phyloP scores from a whole-genome alignment of 2,888 invertebrate genomes.

The Luperina testacea region DNA sequence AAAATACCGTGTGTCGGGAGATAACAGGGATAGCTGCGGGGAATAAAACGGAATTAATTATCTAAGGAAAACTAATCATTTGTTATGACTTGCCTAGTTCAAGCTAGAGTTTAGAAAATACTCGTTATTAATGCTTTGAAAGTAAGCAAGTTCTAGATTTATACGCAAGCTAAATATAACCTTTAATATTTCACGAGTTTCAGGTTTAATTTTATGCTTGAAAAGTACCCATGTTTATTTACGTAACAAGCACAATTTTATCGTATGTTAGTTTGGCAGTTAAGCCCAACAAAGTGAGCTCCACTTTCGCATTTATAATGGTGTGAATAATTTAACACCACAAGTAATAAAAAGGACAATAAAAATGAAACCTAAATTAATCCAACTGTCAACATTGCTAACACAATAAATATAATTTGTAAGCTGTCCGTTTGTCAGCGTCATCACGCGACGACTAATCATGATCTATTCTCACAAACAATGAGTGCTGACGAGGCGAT shows the following conservation, averaged over 20 bases:
- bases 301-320: conserved; percentile 21
- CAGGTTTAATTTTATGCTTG: background rate
- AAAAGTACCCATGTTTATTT: background rate
- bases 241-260: background rate
- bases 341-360: conserved; percentile 10
- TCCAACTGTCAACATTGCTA: conserved; percentile 42
- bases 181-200: background rate
- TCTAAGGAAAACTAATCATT: background rate
- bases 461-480: conserved; percentile 62
- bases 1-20: conserved; percentile 33
- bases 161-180: background rate
- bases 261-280: background rate
- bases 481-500: conserved; percentile 60
- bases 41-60: conserved; percentile 17
- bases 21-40: conserved; percentile 19
- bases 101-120: background rate
- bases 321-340: conserved; percentile 28
- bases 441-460: conserved; percentile 60
- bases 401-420: conserved; percentile 65
- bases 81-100: conserved; percentile 10
- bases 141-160: background rate
- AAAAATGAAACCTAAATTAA: conserved; percentile 53
- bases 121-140: background rate
- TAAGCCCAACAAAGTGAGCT: background rate
- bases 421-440: conserved; percentile 51